Evolutionary conservation across 2,888 invertebrate species (phyloP), one percentile per base, ranked within the genome.

Genomic region (Lasius fuliginosus): DNA sequence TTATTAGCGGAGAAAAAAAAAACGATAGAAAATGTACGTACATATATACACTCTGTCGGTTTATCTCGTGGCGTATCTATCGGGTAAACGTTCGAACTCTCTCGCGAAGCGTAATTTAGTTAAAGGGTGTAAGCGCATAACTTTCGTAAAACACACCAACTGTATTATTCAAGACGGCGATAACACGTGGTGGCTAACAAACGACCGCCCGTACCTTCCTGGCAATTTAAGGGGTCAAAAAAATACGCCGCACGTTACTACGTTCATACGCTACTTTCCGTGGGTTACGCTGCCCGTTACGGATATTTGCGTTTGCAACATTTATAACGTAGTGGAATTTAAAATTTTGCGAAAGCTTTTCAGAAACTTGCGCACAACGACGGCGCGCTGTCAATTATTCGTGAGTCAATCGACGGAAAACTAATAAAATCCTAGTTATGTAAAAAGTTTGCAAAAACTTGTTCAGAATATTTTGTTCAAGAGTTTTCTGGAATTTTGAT

Each of bases 171-270:
- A 89, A 81, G 69, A 42, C 53, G 77, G 79, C 74, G 83, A 85
- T 62, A 71, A 53, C 71, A 64, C 86, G 83, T 83, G 85, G 86
- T 74, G 73, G 86, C 73, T 88, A 73, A 85, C 71, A 83, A 88
- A 85, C 81, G 69, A 82, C 74, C 83, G 64, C 74, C 62, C 82
- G 84, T 83, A 77, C 81, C 87, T 84, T 88, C 71, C 68, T 90
- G 79, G 65, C 87, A 88, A 89, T 89, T 89, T 87, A 89, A 89
- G 79, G 88, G 89, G 88, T 90, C 82, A 89, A 87, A 76, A 87
- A 88, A 87, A 90, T 88, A 85, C 81, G 60, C 30, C 62, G 84
- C 62, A 58, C 60, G 69, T 68, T 49, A 30, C 79, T 46, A 60
- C 23, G 69, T 69, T 71, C 79, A 71, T 79, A 60, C 36, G 69